These are phyloP conservation scores for Acanthosepion esculentum DNA, from an alignment of 2,888 invertebrate genomes.

Conservation along the genomic window DNA sequence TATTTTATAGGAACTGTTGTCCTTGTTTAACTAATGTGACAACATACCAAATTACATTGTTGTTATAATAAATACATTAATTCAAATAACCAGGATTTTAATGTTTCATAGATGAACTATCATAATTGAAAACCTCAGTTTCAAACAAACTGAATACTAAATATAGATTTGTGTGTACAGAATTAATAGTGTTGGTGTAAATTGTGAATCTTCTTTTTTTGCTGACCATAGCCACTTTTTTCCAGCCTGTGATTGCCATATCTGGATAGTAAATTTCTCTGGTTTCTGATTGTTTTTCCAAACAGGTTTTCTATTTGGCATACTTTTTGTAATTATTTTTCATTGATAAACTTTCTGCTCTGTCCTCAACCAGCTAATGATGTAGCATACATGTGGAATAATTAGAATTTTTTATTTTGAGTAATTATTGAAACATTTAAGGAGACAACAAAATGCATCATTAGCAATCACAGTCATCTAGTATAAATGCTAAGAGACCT, in stretches of 20 bases:
- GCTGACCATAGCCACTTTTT: neutral
- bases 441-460: neutral
- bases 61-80: neutral
- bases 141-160: neutral
- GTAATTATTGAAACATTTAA: too few species aligned
- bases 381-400: neutral
- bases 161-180: too few species aligned
- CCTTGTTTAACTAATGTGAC: neutral
- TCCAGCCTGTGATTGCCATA: neutral
- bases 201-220: neutral
- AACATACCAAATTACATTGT: neutral
- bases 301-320: neutral
- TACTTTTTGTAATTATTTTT: neutral
- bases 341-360: neutral
- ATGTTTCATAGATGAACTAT: neutral
- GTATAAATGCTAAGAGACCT: neutral
- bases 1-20: too few species aligned
- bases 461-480: neutral
- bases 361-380: neutral
- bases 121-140: neutral
- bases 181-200: too few species aligned
- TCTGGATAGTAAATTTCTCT: neutral
- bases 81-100: neutral
- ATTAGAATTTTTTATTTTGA: neutral
- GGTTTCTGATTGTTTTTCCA: neutral